Evolutionary conservation across 2,113 vertebrate species (phyloP).

Genomic region (Ceyx cyanopectus): DNA sequence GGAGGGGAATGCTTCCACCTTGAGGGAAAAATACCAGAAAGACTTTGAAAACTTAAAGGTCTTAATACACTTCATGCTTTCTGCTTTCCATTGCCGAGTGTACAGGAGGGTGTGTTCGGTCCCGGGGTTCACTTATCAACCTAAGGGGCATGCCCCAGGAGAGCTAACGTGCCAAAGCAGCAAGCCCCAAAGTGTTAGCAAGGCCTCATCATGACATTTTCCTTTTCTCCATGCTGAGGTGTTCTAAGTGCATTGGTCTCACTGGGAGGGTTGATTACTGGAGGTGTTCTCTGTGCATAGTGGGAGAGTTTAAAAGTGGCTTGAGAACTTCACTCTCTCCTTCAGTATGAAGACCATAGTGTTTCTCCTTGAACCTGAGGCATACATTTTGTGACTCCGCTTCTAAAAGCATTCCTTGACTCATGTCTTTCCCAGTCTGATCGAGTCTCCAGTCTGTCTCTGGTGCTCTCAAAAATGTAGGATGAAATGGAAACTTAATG

Average conservation of each 20-base stretch:
- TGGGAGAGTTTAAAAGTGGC: background rate
- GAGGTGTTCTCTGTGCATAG: background rate
- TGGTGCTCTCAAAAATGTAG: background rate
- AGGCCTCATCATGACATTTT: background rate
- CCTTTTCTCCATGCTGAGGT: background rate
- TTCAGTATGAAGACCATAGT: background rate
- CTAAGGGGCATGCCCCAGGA: background rate
- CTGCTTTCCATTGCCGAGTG: background rate
- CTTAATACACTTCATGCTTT: slow-evolving; percentile 40
- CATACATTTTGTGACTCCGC: background rate
- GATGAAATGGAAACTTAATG: background rate
- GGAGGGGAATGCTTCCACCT: slow-evolving; percentile 82
- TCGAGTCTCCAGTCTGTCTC: slow-evolving; percentile 16
- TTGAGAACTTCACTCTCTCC: rapidly evolving
- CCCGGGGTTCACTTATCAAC: rapidly evolving
- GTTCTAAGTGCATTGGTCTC: slow-evolving; percentile 32
- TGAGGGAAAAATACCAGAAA: slow-evolving; percentile 95
- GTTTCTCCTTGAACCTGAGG: background rate
- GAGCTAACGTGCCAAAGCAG: background rate
- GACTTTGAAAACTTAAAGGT: slow-evolving; percentile 99
- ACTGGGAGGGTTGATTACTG: background rate
- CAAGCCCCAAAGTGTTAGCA: background rate
- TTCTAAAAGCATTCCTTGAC: background rate
- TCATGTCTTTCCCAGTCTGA: slow-evolving; percentile 22
- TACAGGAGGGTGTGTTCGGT: background rate